Conservation (phyloP, 2,113 vertebrate genomes). For the Promerops cafer region DNA sequence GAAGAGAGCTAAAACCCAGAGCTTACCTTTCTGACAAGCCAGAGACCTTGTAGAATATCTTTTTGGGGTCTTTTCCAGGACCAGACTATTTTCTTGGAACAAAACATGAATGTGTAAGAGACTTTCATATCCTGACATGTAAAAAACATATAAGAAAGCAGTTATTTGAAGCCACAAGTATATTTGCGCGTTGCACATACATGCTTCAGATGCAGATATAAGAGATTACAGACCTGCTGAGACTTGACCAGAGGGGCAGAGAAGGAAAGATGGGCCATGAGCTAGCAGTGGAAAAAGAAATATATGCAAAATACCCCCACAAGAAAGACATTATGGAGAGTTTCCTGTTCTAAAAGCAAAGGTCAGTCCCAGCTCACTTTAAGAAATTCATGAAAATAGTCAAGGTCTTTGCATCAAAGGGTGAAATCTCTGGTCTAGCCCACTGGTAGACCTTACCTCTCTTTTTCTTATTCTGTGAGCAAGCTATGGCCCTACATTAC, state of each 20-base stretch:
- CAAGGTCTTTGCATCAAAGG: not conserved
- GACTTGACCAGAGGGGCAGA: not conserved
- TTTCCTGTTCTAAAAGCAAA: conserved; percentile 8
- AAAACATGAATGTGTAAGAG: not conserved
- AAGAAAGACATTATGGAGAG: not conserved
- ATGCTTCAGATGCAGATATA: not conserved
- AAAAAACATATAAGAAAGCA: not conserved
- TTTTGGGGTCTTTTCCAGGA: not conserved
- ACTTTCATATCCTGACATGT: not conserved
- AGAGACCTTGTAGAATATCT: not conserved
- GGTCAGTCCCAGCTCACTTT: not conserved
- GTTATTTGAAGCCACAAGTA: not conserved
- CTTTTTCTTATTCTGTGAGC: not conserved
- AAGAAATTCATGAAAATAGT: not conserved
- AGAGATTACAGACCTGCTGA: not conserved
- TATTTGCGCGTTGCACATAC: not conserved
- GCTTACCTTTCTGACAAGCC: not conserved
- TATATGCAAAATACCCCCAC: not conserved
- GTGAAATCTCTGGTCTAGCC: not conserved
- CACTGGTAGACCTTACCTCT: not conserved
- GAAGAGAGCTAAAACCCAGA: not conserved
- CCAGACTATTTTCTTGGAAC: not conserved
- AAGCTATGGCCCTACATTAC: not conserved
- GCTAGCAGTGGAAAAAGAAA: not conserved
- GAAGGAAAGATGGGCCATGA: not conserved